Evolutionary conservation across 2,888 invertebrate species (phyloP), one percentile per base, ranked within the genome.

Genomic region (Drosophila neonasuta): DNA sequence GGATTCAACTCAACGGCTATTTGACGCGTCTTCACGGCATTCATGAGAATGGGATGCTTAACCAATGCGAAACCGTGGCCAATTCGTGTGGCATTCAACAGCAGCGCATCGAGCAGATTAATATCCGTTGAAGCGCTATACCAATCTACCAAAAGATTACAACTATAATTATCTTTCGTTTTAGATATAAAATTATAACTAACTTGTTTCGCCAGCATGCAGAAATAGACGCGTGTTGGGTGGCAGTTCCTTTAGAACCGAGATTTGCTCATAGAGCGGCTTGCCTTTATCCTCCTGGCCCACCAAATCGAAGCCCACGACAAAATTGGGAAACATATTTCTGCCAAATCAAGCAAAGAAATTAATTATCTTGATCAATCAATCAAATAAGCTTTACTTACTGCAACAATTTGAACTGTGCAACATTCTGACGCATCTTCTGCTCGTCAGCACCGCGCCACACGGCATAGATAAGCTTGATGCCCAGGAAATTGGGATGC

Each of bases 261-360:
- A 54, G 3, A 90, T 34, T n/a, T 90, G 87, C 5, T 79, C 62
- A 30, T 89, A 71, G 0, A 94, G 86, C 0, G 93, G 91, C 30
- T 91, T 83, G 0, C 94, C 94, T 42, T 91, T 91, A 75, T 94
- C 94, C 88, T 95, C 94, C 71, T 93, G 93, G 0, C 94, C 94
- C 1, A 94, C 94, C 46, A 95, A 89, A 89, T 95, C 95, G 65
- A 94, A 94, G 3, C 94, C 95, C 13, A 92, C 91, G 7, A 94
- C 86, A 73, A 93, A 93, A 48, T 92, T 84, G 0, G 94, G 94
- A 79, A 84, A 85, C 0, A 57, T 13, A 15, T 63, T 24, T 30
- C 90, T 91, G 6, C 5, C n/a, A 6, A 1, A 5, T 6, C n/a
- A 36, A n/a, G n/a, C 10, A 36, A 36, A 8, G 9, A 3, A 32